Base-by-base conservation (phyloP, 2,888 invertebrate species). In the Cecidostiba fungosa region DNA sequence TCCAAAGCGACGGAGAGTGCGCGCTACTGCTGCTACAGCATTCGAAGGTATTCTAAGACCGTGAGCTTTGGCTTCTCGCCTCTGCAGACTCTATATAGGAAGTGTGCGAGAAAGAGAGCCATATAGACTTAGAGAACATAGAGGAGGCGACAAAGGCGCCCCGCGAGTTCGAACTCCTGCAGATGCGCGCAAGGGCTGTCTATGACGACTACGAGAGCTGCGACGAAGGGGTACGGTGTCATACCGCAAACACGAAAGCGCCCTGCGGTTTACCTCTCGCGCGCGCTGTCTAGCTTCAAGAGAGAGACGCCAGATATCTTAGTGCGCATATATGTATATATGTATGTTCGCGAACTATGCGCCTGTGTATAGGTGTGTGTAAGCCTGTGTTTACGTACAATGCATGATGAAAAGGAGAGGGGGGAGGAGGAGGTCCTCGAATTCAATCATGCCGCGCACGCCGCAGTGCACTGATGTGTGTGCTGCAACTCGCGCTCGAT, bases 231-330 rank as follows among this genome's bases (percentile, higher is more conserved):
- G 59, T 36, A 39, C 39, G 80, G 76, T 84, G 87, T 84, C 86
- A 85, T 86, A 82, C 85, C 87, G 26, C 77, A 82, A 85, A 78
- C 43, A 39, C 82, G 74, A 62, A 43, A 69, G 69, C 69, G 36
- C 62, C 66, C 26, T 82, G 81, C 36, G 69, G 50, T 84, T 39
- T 66, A 69, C 39, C 76, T 26, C 69, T 43, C 62, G 36, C 69
- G 47, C 78, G 54, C 50, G 4, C 32, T 23, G 32, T 19, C n/a
- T n/a, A 23, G 1, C 32, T 54, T 14, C 10, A n/a, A 23, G 54
- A 54, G 54, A 54, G 54, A 54, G 54, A 16, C 47, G 47, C 47
- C 14, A 47, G 47, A 47, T 47, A 47, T 47, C 47, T 47, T 47
- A 47, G 47, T 16, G 4, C 47, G 3, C 3, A 1, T 16, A 4